A percentile compares a stretch with the other conserved stretches of the same genome.
Conservation (phyloP, 2,888 invertebrate genomes). For the Empis livida region DNA sequence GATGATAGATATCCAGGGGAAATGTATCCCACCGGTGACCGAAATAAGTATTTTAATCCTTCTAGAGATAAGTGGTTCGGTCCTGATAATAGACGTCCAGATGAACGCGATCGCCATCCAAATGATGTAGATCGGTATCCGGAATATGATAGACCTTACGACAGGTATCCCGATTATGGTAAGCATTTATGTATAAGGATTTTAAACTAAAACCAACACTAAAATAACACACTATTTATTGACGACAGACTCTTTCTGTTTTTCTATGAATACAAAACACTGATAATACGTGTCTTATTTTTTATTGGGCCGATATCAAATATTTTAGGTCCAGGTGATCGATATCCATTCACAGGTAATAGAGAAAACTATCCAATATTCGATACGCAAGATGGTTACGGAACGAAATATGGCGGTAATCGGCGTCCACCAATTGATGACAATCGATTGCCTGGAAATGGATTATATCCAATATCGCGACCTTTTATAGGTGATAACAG, state of each 20-base stretch:
- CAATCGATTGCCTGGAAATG: conserved; percentile 7
- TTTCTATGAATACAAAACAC: too few relatives aligned
- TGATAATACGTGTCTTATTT: too few relatives aligned
- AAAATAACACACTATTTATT: too few relatives aligned
- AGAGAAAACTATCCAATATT: conserved; percentile 21
- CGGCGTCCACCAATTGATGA: conserved; percentile 7
- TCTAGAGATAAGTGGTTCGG: conserved; percentile 18
- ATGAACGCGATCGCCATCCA: conserved; percentile 11
- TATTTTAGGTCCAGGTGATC: conserved; percentile 23
- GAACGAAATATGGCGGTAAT: neutral
- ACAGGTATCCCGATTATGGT: conserved; percentile 11
- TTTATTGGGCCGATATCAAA: too few relatives aligned
- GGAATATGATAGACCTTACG: conserved; percentile 15
- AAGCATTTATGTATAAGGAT: too few relatives aligned
- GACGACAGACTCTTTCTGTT: too few relatives aligned
- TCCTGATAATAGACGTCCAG: too few relatives aligned
- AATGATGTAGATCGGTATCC: conserved; percentile 36
- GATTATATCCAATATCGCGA: conserved; percentile 1
- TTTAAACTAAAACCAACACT: too few relatives aligned
- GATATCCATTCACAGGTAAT: conserved; percentile 38
- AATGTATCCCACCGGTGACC: conserved; percentile 25
- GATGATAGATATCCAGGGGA: conserved; percentile 26
- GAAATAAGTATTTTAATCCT: conserved; percentile 26
- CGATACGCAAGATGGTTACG: conserved; percentile 7
- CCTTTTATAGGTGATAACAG: conserved; percentile 12